A percentile compares a stretch with the other conserved stretches of the same genome.
These are phyloP conservation scores for Scolopax mira DNA, from an alignment of 2,113 vertebrate species.

Conservation along the genomic window DNA sequence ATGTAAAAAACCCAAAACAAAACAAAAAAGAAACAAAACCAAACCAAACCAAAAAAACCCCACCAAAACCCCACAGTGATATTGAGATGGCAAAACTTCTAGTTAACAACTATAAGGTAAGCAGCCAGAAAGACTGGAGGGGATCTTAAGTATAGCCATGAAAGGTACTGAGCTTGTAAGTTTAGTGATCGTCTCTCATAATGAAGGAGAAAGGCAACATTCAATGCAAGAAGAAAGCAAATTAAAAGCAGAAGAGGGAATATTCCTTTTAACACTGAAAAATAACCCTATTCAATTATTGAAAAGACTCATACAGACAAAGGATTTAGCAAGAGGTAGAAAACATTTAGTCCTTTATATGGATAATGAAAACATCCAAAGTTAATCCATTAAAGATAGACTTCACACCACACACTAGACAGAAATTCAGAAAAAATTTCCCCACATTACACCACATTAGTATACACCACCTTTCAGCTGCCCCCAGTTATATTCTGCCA, in stretches of 20 bases:
- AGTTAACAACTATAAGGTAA: neutral
- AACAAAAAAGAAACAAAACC: neutral
- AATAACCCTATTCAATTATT: neutral
- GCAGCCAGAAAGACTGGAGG: neutral
- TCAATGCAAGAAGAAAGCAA: neutral
- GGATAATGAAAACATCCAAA: neutral
- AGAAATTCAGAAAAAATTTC: neutral
- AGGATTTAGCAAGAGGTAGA: neutral
- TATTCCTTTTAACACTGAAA: neutral
- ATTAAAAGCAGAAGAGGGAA: neutral
- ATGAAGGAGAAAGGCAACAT: neutral
- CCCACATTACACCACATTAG: neutral
- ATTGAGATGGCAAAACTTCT: neutral
- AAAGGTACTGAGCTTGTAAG: neutral
- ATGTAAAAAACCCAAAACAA: neutral
- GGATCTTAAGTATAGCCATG: neutral
- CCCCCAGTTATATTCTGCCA: neutral
- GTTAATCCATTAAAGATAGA: neutral
- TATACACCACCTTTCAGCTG: neutral
- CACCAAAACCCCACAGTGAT: neutral
- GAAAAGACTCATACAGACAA: neutral
- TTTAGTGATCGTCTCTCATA: neutral
- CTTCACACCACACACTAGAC: neutral
- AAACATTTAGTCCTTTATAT: neutral
- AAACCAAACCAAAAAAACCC: too few species aligned